A percentile compares a stretch with the other conserved stretches of the same genome.
phyloP scores from a whole-genome alignment of 2,113 vertebrate genomes.

The Cyprinodon tularosa region DNA sequence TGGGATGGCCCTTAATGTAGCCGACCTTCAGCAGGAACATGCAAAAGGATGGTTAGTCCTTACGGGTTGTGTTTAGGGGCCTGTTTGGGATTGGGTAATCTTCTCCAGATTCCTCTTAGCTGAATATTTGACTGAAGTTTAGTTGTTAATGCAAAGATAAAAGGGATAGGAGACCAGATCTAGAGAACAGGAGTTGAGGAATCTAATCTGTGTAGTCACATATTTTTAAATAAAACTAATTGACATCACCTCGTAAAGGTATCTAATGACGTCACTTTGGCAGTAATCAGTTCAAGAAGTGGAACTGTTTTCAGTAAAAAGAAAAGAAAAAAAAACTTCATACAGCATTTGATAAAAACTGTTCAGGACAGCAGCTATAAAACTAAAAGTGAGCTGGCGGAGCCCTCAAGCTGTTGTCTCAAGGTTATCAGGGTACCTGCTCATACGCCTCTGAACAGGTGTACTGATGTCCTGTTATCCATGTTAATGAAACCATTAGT shows the following conservation, averaged over 20 bases:
- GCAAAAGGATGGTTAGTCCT: too few relatives aligned
- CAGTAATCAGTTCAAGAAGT: conserved; percentile 5
- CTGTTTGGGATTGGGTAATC: too few relatives aligned
- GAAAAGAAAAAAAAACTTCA: conserved; percentile 3
- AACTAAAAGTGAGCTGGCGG: conserved; percentile 52
- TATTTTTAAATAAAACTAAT: conserved; percentile 9
- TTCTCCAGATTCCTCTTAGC: too few relatives aligned
- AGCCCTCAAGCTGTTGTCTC: conserved; percentile 62
- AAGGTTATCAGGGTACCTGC: conserved; percentile 76
- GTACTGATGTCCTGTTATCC: conserved; percentile 73
- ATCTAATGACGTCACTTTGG: conserved; percentile 14
- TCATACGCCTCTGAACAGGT: conserved; percentile 73
- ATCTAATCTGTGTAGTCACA: not conserved
- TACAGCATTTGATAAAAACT: conserved; percentile 38
- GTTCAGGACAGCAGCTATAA: conserved; percentile 36
- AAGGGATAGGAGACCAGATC: too few relatives aligned
- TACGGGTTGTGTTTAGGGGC: too few relatives aligned
- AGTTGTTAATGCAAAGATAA: too few relatives aligned
- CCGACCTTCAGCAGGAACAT: too few relatives aligned
- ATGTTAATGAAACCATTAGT: conserved; percentile 81
- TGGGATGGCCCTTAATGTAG: too few relatives aligned
- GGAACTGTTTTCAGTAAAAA: not conserved
- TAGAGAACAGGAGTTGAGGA: too few relatives aligned
- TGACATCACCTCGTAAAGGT: not conserved
- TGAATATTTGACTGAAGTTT: too few relatives aligned